Evolutionary conservation across 2,888 invertebrate genomes (phyloP).

Genomic region (Drosophila limbata): DNA sequence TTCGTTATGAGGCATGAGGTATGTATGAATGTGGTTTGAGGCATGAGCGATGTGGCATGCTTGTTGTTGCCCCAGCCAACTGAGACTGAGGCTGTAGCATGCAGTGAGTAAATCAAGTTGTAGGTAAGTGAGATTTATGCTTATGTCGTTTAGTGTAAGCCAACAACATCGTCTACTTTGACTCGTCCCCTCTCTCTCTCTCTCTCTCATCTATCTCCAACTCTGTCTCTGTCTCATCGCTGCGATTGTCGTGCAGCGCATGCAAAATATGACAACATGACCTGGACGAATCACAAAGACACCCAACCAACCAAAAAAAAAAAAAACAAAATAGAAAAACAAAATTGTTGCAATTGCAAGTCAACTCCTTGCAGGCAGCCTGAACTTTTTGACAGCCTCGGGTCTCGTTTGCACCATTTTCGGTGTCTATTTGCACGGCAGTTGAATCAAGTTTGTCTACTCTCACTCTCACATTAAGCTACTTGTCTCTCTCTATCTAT

Average conservation of each 20-base stretch:
- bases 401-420: slow-evolving; percentile 37
- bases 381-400: slow-evolving; percentile 26
- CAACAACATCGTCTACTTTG: slow-evolving; percentile 48
- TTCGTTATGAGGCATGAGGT: slow-evolving; percentile 70
- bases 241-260: slow-evolving; percentile 44
- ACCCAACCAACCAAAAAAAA: slow-evolving; percentile 13
- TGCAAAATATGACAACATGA: slow-evolving; percentile 76
- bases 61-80: slow-evolving; percentile 10
- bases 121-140: slow-evolving; percentile 82
- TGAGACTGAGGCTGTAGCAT: slow-evolving; percentile 38
- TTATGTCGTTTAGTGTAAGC: slow-evolving; percentile 80
- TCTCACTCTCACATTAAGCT: slow-evolving; percentile 21
- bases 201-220: not conserved
- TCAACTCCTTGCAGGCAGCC: slow-evolving; percentile 33
- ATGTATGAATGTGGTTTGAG: slow-evolving; percentile 12
- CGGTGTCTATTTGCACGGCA: slow-evolving; percentile 50
- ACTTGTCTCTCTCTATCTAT: not conserved
- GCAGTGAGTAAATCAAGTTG: slow-evolving; percentile 80
- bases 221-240: slow-evolving; percentile 11
- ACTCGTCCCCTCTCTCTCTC: not conserved
- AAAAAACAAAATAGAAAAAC: slow-evolving; percentile 5
- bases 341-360: slow-evolving; percentile 43
- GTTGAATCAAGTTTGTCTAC: slow-evolving; percentile 50
- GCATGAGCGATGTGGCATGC: slow-evolving; percentile 47
- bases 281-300: slow-evolving; percentile 37